Percentiles rank a stretch among this genome's conserved stretches.
Evolutionary conservation across 2,888 invertebrate species (phyloP).

Genomic region (Caenorhabditis sp.): DNA sequence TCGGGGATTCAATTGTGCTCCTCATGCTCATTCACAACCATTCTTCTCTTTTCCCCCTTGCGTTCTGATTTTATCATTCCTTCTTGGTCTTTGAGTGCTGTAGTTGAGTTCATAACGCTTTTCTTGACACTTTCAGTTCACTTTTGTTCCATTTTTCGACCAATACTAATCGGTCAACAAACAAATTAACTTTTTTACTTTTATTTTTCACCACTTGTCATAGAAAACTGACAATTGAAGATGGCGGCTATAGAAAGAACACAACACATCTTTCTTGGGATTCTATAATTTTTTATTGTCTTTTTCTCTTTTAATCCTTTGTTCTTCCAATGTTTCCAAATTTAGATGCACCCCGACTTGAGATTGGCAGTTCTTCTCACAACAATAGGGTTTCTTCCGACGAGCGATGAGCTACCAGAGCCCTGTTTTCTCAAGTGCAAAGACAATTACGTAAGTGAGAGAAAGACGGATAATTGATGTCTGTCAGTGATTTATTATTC

Average conservation of each 20-base stretch:
- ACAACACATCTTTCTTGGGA: no score
- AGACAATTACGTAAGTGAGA: slow-evolving; percentile 76
- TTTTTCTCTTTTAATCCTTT: slow-evolving; percentile 4
- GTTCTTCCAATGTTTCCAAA: neutral
- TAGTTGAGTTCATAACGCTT: slow-evolving; percentile 16
- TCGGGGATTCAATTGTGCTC: slow-evolving; percentile 69
- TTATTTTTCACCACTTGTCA: slow-evolving; percentile 14
- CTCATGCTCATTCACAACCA: slow-evolving; percentile 62
- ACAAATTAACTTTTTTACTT: slow-evolving; percentile 61
- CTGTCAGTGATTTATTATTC: slow-evolving; percentile 8
- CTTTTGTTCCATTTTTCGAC: neutral
- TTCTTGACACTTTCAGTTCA: slow-evolving; percentile 5
- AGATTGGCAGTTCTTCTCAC: slow-evolving; percentile 21
- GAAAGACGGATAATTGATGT: neutral
- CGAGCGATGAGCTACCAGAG: slow-evolving; percentile 61
- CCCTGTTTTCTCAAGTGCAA: slow-evolving; percentile 77
- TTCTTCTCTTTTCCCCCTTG: slow-evolving; percentile 31
- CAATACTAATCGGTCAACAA: slow-evolving; percentile 49
- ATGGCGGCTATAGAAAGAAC: slow-evolving; percentile 21
- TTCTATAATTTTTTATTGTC: neutral
- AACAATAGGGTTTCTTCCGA: slow-evolving; percentile 23
- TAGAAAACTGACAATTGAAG: slow-evolving; percentile 2
- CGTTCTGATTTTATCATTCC: slow-evolving; percentile 23
- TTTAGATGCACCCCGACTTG: slow-evolving; percentile 24
- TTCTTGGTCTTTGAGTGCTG: neutral